Conservation (phyloP, 2,797 vertebrate genomes). For the Platalea minor region DNA sequence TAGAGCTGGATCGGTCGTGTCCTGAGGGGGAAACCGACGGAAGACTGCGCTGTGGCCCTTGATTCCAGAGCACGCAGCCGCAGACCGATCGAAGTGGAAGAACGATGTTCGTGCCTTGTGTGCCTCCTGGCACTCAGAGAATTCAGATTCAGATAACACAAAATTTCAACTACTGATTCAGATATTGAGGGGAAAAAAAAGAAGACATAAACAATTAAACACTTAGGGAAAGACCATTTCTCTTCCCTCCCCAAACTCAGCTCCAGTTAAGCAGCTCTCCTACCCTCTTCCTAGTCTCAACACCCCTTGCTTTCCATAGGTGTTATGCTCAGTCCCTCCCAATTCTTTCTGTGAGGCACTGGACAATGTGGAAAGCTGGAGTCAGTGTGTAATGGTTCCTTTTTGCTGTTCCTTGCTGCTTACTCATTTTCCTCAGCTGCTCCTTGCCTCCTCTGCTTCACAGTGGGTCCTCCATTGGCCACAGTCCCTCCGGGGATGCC, state of each 20-base stretch:
- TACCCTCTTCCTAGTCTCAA: not conserved
- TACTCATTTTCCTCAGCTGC: not conserved
- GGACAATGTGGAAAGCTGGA: not conserved
- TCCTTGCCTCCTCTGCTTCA: not conserved
- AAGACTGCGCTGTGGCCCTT: too few species aligned
- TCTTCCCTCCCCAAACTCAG: not conserved
- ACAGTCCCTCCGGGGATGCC: not conserved
- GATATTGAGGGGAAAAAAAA: not conserved
- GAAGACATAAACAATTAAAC: not conserved
- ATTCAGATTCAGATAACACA: not conserved
- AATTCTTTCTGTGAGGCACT: not conserved
- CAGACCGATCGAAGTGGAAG: too few species aligned
- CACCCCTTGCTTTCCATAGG: not conserved
- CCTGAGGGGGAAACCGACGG: too few species aligned
- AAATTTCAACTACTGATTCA: not conserved
- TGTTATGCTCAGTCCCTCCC: fast-evolving
- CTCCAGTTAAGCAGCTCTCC: not conserved
- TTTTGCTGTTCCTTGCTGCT: not conserved
- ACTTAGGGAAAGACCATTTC: not conserved
- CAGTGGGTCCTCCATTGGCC: not conserved
- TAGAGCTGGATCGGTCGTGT: too few species aligned
- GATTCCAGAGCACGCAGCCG: too few species aligned
- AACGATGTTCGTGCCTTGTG: too few species aligned
- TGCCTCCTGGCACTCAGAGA: too few species aligned
- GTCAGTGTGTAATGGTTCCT: not conserved